A percentile compares a stretch with the other conserved stretches of the same genome.
Evolutionary conservation across 1,140 invertebrate species (phyloP).

Genomic region (Araneus ventricosus): DNA sequence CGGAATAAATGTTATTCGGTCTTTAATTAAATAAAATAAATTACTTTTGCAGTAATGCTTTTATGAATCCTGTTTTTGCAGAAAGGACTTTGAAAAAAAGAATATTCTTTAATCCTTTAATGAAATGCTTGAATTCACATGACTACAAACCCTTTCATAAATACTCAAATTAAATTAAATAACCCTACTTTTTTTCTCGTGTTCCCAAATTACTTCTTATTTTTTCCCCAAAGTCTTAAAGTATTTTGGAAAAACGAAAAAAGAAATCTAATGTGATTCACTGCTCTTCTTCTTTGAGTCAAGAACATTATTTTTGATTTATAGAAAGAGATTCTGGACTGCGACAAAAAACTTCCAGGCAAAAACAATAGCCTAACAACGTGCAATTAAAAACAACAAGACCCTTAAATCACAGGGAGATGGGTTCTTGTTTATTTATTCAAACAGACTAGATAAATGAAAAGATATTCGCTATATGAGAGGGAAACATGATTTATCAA

Average conservation of each 20-base stretch:
- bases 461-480: background rate
- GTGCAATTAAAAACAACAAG: background rate
- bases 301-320: background rate
- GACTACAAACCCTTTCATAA: too few species aligned
- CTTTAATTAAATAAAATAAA: too few species aligned
- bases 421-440: background rate
- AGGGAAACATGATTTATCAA: background rate
- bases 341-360: background rate
- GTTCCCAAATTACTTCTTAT: too few species aligned
- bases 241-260: background rate
- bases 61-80: too few species aligned
- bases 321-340: background rate
- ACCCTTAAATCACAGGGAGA: background rate
- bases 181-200: too few species aligned
- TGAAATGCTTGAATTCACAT: too few species aligned
- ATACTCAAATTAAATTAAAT: too few species aligned
- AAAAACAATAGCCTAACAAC: background rate
- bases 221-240: background rate
- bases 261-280: background rate
- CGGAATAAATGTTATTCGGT: too few species aligned
- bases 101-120: too few species aligned
- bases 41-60: too few species aligned
- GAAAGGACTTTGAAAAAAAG: too few species aligned
- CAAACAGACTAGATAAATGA: background rate
- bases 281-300: background rate